Evolutionary conservation across 2,888 invertebrate genomes (phyloP).

Genomic region (Trachelus iudaicus): DNA sequence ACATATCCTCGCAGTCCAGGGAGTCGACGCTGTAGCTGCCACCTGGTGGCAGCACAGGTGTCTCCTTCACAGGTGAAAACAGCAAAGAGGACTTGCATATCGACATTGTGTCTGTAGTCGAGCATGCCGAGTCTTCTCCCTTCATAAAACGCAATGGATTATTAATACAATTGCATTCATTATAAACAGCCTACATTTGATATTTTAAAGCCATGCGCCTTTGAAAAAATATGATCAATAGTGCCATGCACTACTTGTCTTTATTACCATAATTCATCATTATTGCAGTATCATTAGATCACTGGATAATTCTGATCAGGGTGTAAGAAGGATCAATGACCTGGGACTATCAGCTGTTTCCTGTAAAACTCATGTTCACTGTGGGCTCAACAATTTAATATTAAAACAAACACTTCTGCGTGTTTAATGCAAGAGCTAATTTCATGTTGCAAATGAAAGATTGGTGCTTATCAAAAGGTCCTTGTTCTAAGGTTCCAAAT

Average conservation of each 20-base stretch:
- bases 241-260: background rate
- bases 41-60: conserved; percentile 74
- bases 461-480: background rate
- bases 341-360: background rate
- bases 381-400: background rate
- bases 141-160: conserved; percentile 49
- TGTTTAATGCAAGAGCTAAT: background rate
- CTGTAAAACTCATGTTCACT: background rate
- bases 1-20: conserved; percentile 89
- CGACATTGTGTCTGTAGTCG: conserved; percentile 81
- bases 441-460: background rate
- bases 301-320: background rate
- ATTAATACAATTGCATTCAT: background rate
- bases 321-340: background rate
- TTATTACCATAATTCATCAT: background rate
- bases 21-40: conserved; percentile 90
- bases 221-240: background rate
- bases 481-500: background rate
- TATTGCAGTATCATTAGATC: background rate
- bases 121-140: conserved; percentile 81
- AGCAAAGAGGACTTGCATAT: conserved; percentile 92
- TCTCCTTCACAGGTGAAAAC: conserved; percentile 91
- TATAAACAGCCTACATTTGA: background rate
- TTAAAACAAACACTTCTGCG: background rate
- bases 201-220: conserved; percentile 7